phyloP scores from a whole-genome alignment of 1,140 invertebrate species.

The Drosophila aff. region DNA sequence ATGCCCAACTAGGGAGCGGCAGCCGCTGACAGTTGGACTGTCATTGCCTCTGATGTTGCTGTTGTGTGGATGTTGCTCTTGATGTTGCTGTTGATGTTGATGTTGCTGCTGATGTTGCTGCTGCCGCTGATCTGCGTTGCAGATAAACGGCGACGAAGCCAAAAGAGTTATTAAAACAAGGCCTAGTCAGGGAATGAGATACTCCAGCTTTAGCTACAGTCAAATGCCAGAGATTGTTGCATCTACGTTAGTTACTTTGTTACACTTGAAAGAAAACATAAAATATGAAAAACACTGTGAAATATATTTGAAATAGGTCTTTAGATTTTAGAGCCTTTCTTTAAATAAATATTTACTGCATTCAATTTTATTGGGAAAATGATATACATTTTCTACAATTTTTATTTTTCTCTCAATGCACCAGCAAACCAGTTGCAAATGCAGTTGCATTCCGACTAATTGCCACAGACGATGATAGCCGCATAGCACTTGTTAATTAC shows the following conservation, averaged over 20 bases:
- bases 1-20: constrained; percentile 72
- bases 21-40: constrained; percentile 77
- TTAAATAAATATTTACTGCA: background rate
- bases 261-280: background rate
- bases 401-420: constrained; percentile 12
- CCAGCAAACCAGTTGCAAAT: constrained; percentile 55
- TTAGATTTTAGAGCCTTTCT: background rate
- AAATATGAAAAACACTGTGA: background rate
- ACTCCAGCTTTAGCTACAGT: constrained; percentile 18
- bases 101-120: constrained; percentile 31
- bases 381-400: no score
- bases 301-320: no score
- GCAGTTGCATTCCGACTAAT: constrained; percentile 64
- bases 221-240: constrained; percentile 34
- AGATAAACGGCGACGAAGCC: constrained; percentile 63
- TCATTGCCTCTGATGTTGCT: constrained; percentile 56
- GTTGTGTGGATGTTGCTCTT: constrained; percentile 6
- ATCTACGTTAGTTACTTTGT: constrained; percentile 19
- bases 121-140: constrained; percentile 55
- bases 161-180: constrained; percentile 79
- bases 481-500: constrained; percentile 65
- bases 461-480: constrained; percentile 54
- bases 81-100: constrained; percentile 17
- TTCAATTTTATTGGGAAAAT: no score
- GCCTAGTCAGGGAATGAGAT: constrained; percentile 29